Evolutionary conservation across 2,113 vertebrate genomes (phyloP), one percentile per base, ranked within the genome.

Genomic region (Ceuthmochares aereus): DNA sequence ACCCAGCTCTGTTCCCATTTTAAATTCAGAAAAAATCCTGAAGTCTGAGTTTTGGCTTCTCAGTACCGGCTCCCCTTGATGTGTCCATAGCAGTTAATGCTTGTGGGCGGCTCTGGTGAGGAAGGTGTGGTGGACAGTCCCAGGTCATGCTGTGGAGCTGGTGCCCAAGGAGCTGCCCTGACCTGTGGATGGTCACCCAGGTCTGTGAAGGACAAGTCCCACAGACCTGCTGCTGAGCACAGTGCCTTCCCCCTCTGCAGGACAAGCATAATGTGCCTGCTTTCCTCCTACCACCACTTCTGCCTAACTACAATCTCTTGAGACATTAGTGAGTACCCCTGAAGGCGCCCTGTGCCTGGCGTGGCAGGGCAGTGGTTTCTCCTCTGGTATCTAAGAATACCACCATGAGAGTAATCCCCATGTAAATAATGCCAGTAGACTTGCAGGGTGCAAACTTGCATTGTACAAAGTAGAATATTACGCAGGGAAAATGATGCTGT

Each of bases 381-480:
- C 3, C 12, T 64, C 14, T 12, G 64, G 25, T 22, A 7, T 17
- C 19, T 59, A 4, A 84, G 63, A 14, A 3, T 40, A 7, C 30
- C 6, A 0, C 25, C 8, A 1, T 7, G 8, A 10, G 62, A 63
- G 34, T 40, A 60, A 58, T 26, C 21, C 6, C 12, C 1, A 0
- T 3, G n/a, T 25, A 20, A 36, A 27, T 1, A 20, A 10, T 27
- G 27, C 40, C 0, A 0, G 7, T 9, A 8, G 16, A 13, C 5
- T 1, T 0, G 10, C 20, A 49, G 10, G 18, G 10, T 17, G 30
- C 14, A 21, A n/a, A 49, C 23, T 25, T 47, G 25, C 14, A 0
- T n/a, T 22, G 5, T 37, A 7, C 17, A 2, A 5, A n/a, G 36
- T 2, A n/a, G 14, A n/a, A 26, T 36, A 14, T 23, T 34, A 2